A percentile compares a stretch with the other conserved stretches of the same genome.
phyloP scores from a whole-genome alignment of 1,140 invertebrate genomes.

The Aphelinus atriplicis region DNA sequence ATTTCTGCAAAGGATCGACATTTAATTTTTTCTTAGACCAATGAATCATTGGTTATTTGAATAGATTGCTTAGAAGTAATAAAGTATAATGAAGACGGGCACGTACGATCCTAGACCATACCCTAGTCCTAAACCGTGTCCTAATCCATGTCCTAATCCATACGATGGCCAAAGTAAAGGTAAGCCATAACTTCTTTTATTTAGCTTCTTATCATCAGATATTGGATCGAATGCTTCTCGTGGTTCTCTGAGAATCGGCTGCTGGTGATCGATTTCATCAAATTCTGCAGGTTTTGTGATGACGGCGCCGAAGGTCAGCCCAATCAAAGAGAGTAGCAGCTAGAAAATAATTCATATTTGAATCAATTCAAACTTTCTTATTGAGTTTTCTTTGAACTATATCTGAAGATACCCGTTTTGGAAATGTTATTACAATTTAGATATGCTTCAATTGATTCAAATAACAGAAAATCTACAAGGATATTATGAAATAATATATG shows the following conservation, averaged over 20 bases:
- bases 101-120: conserved; percentile 44
- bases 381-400: too few relatives aligned
- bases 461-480: too few relatives aligned
- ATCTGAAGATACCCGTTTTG: too few relatives aligned
- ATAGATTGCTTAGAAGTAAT: too few relatives aligned
- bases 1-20: too few relatives aligned
- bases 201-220: conserved; percentile 45
- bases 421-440: too few relatives aligned
- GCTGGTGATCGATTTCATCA: conserved; percentile 37
- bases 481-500: too few relatives aligned
- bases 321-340: conserved; percentile 46
- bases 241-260: conserved; percentile 10
- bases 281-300: conserved; percentile 29
- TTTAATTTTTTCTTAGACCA: too few relatives aligned
- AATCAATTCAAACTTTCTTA: too few relatives aligned
- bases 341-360: conserved; percentile 25
- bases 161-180: conserved; percentile 7
- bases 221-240: conserved; percentile 20
- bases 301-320: conserved; percentile 28
- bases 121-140: conserved; percentile 22
- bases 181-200: conserved; percentile 49
- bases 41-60: too few relatives aligned
- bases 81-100: conserved; percentile 40
- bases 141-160: conserved; percentile 15
- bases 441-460: too few relatives aligned